Evolutionary conservation across 2,113 vertebrate genomes (phyloP).

Genomic region (Tachysurus fulvidraco): DNA sequence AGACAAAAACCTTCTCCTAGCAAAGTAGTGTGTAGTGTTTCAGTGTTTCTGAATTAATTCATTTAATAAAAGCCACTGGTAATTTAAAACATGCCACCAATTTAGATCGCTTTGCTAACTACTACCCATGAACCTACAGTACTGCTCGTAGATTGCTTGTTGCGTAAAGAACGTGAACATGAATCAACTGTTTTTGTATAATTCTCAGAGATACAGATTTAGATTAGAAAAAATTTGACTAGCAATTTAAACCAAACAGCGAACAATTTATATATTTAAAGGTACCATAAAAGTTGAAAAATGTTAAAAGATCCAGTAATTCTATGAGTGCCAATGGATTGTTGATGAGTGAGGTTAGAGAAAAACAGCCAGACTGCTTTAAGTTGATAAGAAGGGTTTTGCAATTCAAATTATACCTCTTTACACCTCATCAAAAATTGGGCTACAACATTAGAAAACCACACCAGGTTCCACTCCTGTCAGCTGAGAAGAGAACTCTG

Average conservation of each 20-base stretch:
- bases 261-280: background rate
- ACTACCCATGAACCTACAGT: background rate
- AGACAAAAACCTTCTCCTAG: too few species aligned
- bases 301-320: background rate
- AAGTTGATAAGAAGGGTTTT: background rate
- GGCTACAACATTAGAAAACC: background rate
- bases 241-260: background rate
- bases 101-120: background rate
- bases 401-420: background rate
- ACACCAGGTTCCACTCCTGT: background rate
- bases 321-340: background rate
- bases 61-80: background rate
- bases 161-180: too few species aligned
- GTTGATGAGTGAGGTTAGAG: background rate
- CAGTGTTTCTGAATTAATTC: background rate
- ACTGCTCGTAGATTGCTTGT: background rate
- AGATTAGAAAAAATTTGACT: background rate
- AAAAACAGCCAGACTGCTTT: background rate
- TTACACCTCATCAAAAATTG: background rate
- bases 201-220: too few species aligned
- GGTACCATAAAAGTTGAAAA: background rate
- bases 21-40: too few species aligned
- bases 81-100: background rate
- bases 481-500: background rate
- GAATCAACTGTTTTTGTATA: too few species aligned